phyloP scores from a whole-genome alignment of 2,888 invertebrate species.

The Strigamia crassipes region DNA sequence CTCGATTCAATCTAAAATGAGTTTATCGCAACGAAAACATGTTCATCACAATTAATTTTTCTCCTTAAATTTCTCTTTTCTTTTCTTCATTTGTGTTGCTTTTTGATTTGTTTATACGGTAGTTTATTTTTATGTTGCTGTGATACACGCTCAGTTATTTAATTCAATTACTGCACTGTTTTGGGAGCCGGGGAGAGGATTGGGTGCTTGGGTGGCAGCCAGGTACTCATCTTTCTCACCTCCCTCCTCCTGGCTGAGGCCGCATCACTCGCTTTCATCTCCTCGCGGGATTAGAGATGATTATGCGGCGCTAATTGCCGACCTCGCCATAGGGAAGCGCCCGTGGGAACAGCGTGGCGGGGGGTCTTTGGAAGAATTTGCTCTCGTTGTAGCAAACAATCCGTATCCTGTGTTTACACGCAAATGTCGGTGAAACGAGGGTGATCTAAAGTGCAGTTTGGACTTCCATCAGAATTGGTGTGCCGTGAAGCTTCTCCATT shows the following conservation, averaged over 20 bases:
- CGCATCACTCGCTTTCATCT: conserved; percentile 44
- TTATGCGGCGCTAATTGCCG: conserved; percentile 47
- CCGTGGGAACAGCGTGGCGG: conserved; percentile 45
- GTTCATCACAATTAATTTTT: neutral
- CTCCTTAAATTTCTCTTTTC: neutral
- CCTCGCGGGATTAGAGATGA: conserved; percentile 46
- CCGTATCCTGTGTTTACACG: neutral
- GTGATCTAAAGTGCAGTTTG: conserved; percentile 38
- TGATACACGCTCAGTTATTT: conserved; percentile 9
- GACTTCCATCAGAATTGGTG: conserved; percentile 38
- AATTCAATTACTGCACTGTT: conserved; percentile 41
- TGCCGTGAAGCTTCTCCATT: conserved; percentile 24
- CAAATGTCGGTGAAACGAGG: conserved; percentile 24
- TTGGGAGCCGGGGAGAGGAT: neutral
- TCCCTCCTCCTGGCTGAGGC: conserved; percentile 26
- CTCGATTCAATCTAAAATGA: neutral
- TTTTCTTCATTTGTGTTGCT: neutral
- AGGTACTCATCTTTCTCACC: conserved; percentile 31
- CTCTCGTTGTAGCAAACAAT: conserved; percentile 19
- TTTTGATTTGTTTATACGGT: neutral
- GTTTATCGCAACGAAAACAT: neutral
- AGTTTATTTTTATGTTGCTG: neutral
- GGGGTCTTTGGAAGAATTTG: conserved; percentile 28
- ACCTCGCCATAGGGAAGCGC: conserved; percentile 46
- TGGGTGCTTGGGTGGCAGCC: conserved; percentile 43